phyloP scores from a whole-genome alignment of 2,888 invertebrate species.

The Arctia plantaginis region DNA sequence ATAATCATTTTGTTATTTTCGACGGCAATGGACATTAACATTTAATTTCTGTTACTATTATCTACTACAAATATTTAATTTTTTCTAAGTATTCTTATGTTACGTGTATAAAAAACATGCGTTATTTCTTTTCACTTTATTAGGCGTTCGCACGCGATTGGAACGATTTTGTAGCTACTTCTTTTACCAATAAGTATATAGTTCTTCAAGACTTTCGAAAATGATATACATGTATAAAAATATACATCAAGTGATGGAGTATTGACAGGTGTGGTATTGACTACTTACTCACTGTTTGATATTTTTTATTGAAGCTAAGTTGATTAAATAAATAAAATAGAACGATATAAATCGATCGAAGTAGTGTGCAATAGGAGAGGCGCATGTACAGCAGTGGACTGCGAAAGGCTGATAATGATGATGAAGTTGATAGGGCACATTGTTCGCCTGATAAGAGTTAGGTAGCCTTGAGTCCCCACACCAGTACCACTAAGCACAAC shows the following conservation, averaged over 20 bases:
- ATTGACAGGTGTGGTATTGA: too few relatives aligned
- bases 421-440: too few relatives aligned
- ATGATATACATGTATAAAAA: background rate
- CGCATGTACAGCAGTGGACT: too few relatives aligned
- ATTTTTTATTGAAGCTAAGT: too few relatives aligned
- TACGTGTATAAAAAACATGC: background rate
- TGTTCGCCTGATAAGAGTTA: too few relatives aligned
- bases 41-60: background rate
- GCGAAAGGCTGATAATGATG: too few relatives aligned
- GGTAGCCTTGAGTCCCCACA: too few relatives aligned
- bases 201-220: background rate
- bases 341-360: too few relatives aligned
- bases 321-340: too few relatives aligned
- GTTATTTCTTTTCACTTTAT: background rate
- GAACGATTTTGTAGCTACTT: background rate
- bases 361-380: too few relatives aligned
- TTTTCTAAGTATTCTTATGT: background rate
- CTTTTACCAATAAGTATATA: background rate
- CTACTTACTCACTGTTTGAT: too few relatives aligned
- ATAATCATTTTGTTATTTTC: background rate
- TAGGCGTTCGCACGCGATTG: background rate
- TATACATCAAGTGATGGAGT: background rate
- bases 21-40: background rate
- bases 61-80: background rate
- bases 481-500: too few relatives aligned